A percentile compares a stretch with the other conserved stretches of the same genome.
Conservation (phyloP, 2,797 vertebrate genomes). For the Halcyon badia region DNA sequence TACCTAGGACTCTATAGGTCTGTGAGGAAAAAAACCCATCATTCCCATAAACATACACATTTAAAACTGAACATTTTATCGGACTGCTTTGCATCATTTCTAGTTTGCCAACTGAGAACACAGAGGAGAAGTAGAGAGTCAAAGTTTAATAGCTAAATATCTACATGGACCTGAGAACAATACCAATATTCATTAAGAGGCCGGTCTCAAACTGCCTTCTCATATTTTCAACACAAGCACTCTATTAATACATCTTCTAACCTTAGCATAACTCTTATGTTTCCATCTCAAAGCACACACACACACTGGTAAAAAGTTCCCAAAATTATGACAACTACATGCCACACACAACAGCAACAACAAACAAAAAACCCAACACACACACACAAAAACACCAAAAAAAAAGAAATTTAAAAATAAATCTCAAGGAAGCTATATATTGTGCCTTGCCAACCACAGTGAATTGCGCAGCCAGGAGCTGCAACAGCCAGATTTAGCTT, state of each 20-base stretch:
- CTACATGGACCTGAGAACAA: slow-evolving; percentile 4
- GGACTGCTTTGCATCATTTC: neutral
- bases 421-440: slow-evolving; percentile 30
- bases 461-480: slow-evolving; percentile 37
- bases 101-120: neutral
- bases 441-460: slow-evolving; percentile 29
- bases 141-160: slow-evolving; percentile 31
- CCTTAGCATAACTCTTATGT: slow-evolving; percentile 49
- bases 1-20: neutral
- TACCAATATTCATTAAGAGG: slow-evolving; percentile 60
- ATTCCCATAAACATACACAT: neutral
- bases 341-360: neutral
- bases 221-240: slow-evolving; percentile 34
- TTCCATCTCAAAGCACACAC: slow-evolving; percentile 26
- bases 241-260: slow-evolving; percentile 53
- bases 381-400: too few relatives aligned
- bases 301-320: neutral
- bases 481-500: slow-evolving; percentile 72
- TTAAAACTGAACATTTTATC: neutral
- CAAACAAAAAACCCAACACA: too few relatives aligned
- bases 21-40: neutral
- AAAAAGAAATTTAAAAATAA: neutral
- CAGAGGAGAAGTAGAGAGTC: neutral
- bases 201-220: slow-evolving; percentile 2
- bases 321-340: neutral